These are phyloP conservation scores for Hybos culiciformis DNA, from an alignment of 2,888 invertebrate species.

Conservation along the genomic window DNA sequence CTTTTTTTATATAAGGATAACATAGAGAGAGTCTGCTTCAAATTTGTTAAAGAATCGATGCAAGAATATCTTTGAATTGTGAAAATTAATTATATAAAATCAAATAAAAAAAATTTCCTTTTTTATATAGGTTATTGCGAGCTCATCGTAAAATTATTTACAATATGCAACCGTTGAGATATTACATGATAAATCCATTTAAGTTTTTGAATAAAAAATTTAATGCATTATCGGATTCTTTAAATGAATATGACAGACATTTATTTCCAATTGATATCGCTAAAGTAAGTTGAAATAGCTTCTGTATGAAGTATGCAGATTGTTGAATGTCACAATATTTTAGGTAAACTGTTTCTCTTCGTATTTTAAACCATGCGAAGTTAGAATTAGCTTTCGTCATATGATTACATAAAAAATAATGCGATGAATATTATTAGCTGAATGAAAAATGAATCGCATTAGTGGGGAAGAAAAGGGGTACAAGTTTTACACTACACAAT, in stretches of 20 bases:
- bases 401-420: no score
- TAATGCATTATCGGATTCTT: background rate
- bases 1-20: background rate
- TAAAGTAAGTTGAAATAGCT: background rate
- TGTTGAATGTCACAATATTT: no score
- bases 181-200: conserved; percentile 1
- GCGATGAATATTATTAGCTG: no score
- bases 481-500: no score
- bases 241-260: background rate
- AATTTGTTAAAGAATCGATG: background rate
- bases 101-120: background rate
- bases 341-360: no score
- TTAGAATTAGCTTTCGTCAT: no score
- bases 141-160: background rate
- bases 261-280: background rate
- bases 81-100: no score
- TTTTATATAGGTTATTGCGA: background rate
- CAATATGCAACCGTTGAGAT: background rate
- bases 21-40: background rate
- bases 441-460: no score
- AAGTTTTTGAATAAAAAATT: background rate
- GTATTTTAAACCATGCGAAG: no score
- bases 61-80: no score
- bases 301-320: no score
- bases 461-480: no score